Conservation (phyloP, 1,140 invertebrate species). For the Hypothenemus hampei region DNA sequence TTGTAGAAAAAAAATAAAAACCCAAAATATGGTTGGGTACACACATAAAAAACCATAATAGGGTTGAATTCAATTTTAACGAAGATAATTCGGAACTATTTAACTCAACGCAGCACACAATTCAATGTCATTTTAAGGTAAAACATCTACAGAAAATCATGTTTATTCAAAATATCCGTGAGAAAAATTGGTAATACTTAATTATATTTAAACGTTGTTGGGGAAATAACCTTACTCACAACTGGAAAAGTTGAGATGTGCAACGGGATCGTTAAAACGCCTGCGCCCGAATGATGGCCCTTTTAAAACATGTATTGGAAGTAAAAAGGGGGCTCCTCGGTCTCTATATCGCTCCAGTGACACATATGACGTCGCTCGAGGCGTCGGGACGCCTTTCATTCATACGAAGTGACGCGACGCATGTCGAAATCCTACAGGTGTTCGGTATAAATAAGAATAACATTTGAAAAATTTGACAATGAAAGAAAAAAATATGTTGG, state of each 20-base stretch:
- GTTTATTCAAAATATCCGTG: background rate
- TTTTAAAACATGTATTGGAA: constrained; percentile 3
- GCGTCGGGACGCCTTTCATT: constrained; percentile 14
- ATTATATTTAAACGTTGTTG: background rate
- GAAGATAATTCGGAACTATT: too few species aligned
- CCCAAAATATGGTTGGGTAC: too few species aligned
- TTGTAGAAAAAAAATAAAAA: too few species aligned
- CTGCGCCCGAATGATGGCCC: background rate
- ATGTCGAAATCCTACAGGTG: constrained; percentile 5
- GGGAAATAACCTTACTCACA: constrained; percentile 42
- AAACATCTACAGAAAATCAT: too few species aligned
- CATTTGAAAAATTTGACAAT: background rate
- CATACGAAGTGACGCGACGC: background rate
- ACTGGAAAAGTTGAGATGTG: background rate
- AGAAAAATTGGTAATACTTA: background rate
- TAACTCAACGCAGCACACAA: too few species aligned
- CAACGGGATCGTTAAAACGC: background rate
- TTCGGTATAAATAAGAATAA: background rate
- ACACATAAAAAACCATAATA: too few species aligned
- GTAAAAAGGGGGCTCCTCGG: too few species aligned
- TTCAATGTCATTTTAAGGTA: too few species aligned
- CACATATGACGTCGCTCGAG: constrained; percentile 9
- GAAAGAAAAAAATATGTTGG: background rate
- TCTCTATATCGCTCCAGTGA: constrained; percentile 11
- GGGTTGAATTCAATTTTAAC: too few species aligned